Conservation (phyloP, 2,113 vertebrate species). For the Nannospalax galili region DNA sequence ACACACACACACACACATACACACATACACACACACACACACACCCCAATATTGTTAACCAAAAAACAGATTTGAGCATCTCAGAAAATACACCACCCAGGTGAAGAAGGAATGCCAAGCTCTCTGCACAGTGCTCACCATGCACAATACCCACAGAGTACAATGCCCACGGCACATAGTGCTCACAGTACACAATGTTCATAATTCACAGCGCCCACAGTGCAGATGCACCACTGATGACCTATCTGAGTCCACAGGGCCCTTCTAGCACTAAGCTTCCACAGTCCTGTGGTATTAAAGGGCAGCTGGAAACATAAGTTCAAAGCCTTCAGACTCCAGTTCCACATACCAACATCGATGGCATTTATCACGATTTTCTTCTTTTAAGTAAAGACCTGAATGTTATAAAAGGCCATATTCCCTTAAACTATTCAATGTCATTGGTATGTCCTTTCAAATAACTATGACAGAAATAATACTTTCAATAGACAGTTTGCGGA, state of each 20-base stretch:
- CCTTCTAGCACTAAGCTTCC: accelerated
- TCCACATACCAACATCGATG: background rate
- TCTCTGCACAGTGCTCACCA: background rate
- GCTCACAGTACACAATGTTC: background rate
- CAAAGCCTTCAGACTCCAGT: background rate
- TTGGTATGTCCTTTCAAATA: slow-evolving; percentile 21
- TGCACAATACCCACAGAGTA: background rate
- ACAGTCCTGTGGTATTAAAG: accelerated
- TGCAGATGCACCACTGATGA: background rate
- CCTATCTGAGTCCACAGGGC: accelerated
- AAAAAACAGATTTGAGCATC: background rate
- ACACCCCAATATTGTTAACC: background rate
- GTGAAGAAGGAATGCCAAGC: background rate
- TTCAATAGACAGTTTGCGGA: background rate
- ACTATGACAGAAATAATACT: slow-evolving; percentile 6
- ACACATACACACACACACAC: background rate
- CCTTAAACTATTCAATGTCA: slow-evolving; percentile 30
- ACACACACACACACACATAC: no score
- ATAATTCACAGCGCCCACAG: no score
- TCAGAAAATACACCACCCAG: background rate
- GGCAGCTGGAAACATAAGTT: background rate
- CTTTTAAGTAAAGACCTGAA: background rate
- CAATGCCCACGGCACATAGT: background rate
- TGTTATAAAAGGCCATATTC: background rate
- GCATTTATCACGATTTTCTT: background rate